phyloP scores from a whole-genome alignment of 2,888 invertebrate genomes.

The Camponotus fellah region DNA sequence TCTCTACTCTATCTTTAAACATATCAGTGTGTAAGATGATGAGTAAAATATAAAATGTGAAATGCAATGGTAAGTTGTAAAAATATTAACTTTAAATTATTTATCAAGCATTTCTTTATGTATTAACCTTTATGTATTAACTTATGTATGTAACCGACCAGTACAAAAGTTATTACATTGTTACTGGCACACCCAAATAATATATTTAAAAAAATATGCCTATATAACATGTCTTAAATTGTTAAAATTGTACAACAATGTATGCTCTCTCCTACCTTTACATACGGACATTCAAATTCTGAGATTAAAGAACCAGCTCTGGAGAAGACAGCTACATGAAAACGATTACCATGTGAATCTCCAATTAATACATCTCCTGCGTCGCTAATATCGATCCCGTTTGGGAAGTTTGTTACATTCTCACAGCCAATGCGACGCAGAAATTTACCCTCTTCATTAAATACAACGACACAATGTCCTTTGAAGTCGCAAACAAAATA shows the following conservation, averaged over 20 bases:
- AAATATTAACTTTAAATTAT: conserved; percentile 28
- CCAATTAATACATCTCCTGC: conserved; percentile 98
- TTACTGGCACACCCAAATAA: conserved; percentile 17
- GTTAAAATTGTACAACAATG: not conserved
- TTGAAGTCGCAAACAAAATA: conserved; percentile 99
- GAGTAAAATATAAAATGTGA: not conserved
- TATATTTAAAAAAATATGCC: not conserved
- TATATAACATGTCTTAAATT: not conserved
- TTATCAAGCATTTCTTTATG: not conserved
- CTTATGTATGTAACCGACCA: not conserved
- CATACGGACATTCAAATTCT: conserved; percentile 98
- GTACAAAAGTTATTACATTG: conserved; percentile 23
- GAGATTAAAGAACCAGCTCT: conserved; percentile 94
- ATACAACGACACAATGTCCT: conserved; percentile 98
- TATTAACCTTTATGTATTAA: not conserved
- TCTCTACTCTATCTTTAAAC: conserved; percentile 15
- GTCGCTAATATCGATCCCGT: conserved; percentile 99
- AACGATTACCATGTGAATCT: conserved; percentile 98
- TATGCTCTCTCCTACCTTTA: conserved; percentile 90
- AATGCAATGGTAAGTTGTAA: conserved; percentile 31
- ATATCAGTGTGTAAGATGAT: not conserved
- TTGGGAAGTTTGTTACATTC: conserved; percentile 98
- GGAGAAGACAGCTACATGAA: conserved; percentile 98
- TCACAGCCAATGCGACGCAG: conserved; percentile 97
- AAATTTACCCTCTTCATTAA: conserved; percentile 96